Percentiles rank a stretch among this genome's conserved stretches.
Conservation (phyloP, 1,140 invertebrate genomes). For the Leptinotarsa lineolata region DNA sequence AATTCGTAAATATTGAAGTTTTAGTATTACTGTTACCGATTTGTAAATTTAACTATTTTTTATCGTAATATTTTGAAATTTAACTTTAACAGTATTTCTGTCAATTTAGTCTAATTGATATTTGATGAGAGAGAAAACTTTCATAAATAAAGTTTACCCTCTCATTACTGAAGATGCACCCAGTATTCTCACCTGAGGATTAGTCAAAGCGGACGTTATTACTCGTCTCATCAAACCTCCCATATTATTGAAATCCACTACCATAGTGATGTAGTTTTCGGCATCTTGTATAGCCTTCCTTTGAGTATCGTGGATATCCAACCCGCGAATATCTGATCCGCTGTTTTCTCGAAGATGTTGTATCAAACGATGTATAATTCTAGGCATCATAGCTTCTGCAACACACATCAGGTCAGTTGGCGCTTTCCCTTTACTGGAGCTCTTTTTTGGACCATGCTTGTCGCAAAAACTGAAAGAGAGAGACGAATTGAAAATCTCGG, state of each 20-base stretch:
- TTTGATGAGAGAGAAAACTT: too few relatives aligned
- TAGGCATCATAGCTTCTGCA: slow-evolving; percentile 91
- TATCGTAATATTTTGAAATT: too few relatives aligned
- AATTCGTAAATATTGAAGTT: too few relatives aligned
- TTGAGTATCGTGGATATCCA: slow-evolving; percentile 58
- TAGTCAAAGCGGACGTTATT: slow-evolving; percentile 87
- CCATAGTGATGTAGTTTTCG: slow-evolving; percentile 83
- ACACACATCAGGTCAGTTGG: slow-evolving; percentile 87
- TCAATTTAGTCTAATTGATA: too few relatives aligned
- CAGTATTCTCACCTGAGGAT: slow-evolving; percentile 64
- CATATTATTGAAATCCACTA: slow-evolving; percentile 92
- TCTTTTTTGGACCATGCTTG: slow-evolving; percentile 85
- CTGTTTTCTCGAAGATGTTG: slow-evolving; percentile 86
- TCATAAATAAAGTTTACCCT: too few relatives aligned
- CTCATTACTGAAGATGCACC: too few relatives aligned
- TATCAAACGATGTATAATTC: slow-evolving; percentile 84
- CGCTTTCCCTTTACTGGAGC: slow-evolving; percentile 71
- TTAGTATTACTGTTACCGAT: too few relatives aligned
- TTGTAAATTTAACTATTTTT: too few relatives aligned
- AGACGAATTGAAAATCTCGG: neutral
- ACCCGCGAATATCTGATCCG: slow-evolving; percentile 46
- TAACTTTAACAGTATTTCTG: too few relatives aligned
- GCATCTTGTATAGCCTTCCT: slow-evolving; percentile 75
- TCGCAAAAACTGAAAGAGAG: slow-evolving; percentile 80
- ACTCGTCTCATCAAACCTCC: slow-evolving; percentile 91